Conservation (phyloP, 2,113 vertebrate genomes). For the Nyctereutes procyonoides region DNA sequence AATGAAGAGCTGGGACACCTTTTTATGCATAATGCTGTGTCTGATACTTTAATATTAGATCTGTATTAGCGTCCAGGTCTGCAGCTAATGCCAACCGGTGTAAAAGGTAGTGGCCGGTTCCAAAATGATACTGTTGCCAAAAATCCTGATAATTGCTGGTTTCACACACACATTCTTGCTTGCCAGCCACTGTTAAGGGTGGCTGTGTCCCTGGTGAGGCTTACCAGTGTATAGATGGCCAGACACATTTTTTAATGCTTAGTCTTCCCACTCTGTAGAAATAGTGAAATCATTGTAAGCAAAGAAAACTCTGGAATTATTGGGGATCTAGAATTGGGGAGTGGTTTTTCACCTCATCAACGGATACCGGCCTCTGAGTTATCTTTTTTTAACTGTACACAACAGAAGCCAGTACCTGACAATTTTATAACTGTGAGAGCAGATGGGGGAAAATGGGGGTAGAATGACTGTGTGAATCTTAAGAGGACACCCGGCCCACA, state of each 20-base stretch:
- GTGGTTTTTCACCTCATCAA: background rate
- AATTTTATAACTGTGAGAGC: background rate
- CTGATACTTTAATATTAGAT: background rate
- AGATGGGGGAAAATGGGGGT: background rate
- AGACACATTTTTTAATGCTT: background rate
- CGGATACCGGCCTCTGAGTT: background rate
- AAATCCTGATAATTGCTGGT: background rate
- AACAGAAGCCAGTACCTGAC: slow-evolving; percentile 37
- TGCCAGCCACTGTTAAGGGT: background rate
- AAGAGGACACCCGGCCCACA: background rate
- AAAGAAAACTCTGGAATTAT: slow-evolving; percentile 17
- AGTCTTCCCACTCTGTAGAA: background rate
- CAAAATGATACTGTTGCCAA: background rate
- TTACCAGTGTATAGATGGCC: background rate
- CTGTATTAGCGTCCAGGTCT: background rate
- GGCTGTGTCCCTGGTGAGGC: background rate
- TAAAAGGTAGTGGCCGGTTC: background rate
- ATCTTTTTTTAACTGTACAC: slow-evolving; percentile 25
- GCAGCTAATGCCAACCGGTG: background rate
- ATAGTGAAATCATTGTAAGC: background rate
- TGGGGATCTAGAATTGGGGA: background rate
- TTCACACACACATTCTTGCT: background rate
- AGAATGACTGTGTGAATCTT: slow-evolving; percentile 12
- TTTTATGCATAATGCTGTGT: background rate
- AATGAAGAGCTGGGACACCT: background rate